Conservation (phyloP, 2,888 invertebrate genomes). For the Cecidostiba fungosa region DNA sequence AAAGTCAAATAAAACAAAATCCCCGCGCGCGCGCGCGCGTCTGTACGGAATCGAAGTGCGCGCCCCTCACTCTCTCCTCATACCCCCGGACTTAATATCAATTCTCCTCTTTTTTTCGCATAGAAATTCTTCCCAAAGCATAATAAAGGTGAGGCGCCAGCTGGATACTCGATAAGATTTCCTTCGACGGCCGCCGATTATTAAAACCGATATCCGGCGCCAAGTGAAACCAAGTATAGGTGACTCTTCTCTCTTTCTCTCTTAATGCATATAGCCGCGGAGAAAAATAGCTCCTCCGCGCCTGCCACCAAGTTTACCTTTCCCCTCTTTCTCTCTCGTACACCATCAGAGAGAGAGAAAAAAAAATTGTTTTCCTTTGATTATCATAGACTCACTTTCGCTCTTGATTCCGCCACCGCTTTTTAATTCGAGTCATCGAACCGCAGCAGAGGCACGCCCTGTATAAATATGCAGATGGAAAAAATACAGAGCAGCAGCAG, state of each 20-base stretch:
- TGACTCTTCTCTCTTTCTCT: neutral
- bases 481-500: slow-evolving; percentile 21
- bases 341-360: neutral
- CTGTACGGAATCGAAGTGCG: neutral
- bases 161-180: slow-evolving; percentile 60
- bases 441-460: neutral
- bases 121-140: slow-evolving; percentile 17
- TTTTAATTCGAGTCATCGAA: slow-evolving; percentile 47
- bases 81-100: slow-evolving; percentile 37
- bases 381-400: slow-evolving; percentile 29
- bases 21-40: neutral
- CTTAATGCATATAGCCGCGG: neutral
- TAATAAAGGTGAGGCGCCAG: slow-evolving; percentile 44
- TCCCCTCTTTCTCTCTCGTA: neutral
- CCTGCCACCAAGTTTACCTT: neutral
- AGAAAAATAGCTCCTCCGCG: neutral
- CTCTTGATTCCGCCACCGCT: neutral
- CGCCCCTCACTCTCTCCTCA: neutral
- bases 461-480: slow-evolving; percentile 53
- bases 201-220: slow-evolving; percentile 55
- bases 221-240: slow-evolving; percentile 21
- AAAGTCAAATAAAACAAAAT: slow-evolving; percentile 57
- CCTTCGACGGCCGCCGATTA: slow-evolving; percentile 54
- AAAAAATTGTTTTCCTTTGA: slow-evolving; percentile 43
- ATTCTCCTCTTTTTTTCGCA: slow-evolving; percentile 24